A percentile compares a stretch with the other conserved stretches of the same genome.
phyloP scores from a whole-genome alignment of 2,888 invertebrate species.

The Agrilus cyanescens region DNA sequence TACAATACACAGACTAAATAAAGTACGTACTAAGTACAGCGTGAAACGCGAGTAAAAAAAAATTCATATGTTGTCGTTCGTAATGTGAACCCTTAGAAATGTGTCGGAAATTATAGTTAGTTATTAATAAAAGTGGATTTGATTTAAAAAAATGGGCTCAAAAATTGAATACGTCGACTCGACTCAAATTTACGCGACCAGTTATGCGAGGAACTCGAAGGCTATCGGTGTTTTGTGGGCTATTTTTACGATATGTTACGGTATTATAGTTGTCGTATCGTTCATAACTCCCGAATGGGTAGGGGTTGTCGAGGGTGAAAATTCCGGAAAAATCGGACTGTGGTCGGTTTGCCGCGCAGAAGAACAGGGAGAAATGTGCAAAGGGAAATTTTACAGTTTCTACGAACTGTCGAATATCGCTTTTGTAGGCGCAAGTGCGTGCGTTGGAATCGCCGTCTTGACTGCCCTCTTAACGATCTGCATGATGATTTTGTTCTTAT shows the following conservation, averaged over 20 bases:
- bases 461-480: conserved; percentile 78
- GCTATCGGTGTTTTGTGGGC: conserved; percentile 97
- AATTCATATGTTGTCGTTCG: no score
- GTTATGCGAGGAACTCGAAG: conserved; percentile 83
- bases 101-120: no score
- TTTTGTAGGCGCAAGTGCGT: conserved; percentile 76
- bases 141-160: conserved; percentile 56
- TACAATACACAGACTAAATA: no score
- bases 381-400: conserved; percentile 74
- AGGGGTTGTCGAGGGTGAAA: conserved; percentile 71
- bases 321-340: conserved; percentile 83
- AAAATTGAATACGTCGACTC: conserved; percentile 89
- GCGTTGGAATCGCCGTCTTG: conserved; percentile 76
- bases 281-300: conserved; percentile 94
- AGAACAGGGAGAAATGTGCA: conserved; percentile 69
- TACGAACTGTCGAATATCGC: conserved; percentile 65
- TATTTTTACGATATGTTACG: conserved; percentile 93
- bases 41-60: no score
- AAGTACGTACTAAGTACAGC: no score
- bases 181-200: conserved; percentile 80
- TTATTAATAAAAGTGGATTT: no score
- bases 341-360: conserved; percentile 80
- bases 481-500: conserved; percentile 84
- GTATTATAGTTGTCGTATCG: conserved; percentile 89
- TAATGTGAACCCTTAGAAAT: no score